Evolutionary conservation across 2,888 invertebrate species (phyloP).

Genomic region (Helicoverpa assulta): DNA sequence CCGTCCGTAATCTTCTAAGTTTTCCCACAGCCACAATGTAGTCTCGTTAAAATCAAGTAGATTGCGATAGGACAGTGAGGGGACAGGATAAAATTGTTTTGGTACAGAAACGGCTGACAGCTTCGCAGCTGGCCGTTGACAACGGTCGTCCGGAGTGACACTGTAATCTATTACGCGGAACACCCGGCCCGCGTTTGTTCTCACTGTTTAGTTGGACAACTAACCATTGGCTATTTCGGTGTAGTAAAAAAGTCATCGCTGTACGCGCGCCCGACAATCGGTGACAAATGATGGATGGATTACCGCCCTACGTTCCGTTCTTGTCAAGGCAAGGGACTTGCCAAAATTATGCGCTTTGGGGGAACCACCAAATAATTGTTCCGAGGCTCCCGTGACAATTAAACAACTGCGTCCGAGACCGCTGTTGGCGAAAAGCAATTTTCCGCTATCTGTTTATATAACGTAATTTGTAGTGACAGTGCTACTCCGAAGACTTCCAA

Average conservation of each 20-base stretch:
- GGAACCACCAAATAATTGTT: conserved; percentile 37
- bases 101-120: conserved; percentile 69
- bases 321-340: conserved; percentile 37
- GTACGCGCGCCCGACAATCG: conserved; percentile 38
- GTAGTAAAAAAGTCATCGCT: conserved; percentile 59
- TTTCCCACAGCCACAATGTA: conserved; percentile 49
- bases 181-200: conserved; percentile 55
- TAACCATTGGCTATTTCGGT: conserved; percentile 57
- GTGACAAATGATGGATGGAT: conserved; percentile 53
- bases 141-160: conserved; percentile 78
- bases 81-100: conserved; percentile 67
- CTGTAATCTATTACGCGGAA: conserved; percentile 79
- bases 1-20: conserved; percentile 52
- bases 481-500: conserved; percentile 12
- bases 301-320: conserved; percentile 33
- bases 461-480: conserved; percentile 29
- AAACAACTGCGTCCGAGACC: conserved; percentile 25
- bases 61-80: conserved; percentile 64
- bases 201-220: conserved; percentile 55
- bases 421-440: conserved; percentile 22
- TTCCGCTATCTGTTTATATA: conserved; percentile 20
- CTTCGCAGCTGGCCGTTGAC: conserved; percentile 77
- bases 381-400: conserved; percentile 50
- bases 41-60: conserved; percentile 66
- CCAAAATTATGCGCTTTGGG: conserved; percentile 45